Evolutionary conservation across 2,797 vertebrate species (phyloP).

Genomic region (Sitta carolinensis): DNA sequence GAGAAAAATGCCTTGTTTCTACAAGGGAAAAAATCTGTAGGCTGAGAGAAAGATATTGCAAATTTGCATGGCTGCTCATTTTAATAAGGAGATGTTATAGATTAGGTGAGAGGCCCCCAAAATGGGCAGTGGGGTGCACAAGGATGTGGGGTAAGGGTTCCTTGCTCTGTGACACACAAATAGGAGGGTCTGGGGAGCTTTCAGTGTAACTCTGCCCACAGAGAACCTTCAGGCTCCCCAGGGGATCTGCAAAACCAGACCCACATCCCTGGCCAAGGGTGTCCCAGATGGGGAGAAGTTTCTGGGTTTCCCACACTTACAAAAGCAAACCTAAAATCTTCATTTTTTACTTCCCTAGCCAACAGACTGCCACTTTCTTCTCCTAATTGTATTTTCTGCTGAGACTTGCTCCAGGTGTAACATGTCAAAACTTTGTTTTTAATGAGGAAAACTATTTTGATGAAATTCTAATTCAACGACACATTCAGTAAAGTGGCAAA

Average conservation of each 20-base stretch:
- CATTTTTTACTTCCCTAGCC: fast-evolving
- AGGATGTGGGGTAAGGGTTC: neutral
- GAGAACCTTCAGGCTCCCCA: fast-evolving
- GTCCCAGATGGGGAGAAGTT: neutral
- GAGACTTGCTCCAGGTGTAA: neutral
- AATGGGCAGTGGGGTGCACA: neutral
- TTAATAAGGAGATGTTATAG: neutral
- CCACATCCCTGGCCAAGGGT: neutral
- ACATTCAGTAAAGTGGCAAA: neutral
- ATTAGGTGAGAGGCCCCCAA: neutral
- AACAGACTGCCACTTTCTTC: neutral
- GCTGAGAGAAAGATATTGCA: neutral
- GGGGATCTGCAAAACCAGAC: neutral
- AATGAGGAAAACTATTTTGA: neutral
- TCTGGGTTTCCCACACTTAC: neutral
- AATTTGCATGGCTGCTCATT: neutral
- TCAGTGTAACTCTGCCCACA: neutral
- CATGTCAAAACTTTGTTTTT: neutral
- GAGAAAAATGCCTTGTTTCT: neutral
- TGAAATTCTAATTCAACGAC: neutral
- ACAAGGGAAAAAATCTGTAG: neutral
- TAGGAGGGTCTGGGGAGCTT: neutral
- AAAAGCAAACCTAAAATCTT: neutral
- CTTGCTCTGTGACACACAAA: neutral
- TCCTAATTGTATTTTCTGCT: neutral